phyloP scores from a whole-genome alignment of 2,797 vertebrate species.

The Pterois miles region DNA sequence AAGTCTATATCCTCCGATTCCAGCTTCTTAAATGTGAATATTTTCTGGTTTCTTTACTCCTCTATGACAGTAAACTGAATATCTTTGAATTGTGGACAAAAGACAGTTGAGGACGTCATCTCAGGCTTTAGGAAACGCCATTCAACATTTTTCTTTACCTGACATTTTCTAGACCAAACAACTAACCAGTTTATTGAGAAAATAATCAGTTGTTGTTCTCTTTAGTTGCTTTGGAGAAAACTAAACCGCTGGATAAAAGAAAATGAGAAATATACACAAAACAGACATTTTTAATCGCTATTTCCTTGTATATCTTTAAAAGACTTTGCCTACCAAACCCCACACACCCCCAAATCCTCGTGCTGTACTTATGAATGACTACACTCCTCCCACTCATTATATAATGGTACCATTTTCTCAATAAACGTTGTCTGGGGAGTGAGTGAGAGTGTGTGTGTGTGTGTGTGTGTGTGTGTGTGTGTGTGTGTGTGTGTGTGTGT shows the following conservation, averaged over 20 bases:
- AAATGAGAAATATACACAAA: not conserved
- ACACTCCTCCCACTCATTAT: constrained; percentile 59
- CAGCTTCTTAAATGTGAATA: too few species aligned
- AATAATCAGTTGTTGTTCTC: too few species aligned
- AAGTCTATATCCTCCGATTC: too few species aligned
- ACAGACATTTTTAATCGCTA: not conserved
- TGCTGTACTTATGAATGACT: constrained; percentile 60
- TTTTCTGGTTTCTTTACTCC: too few species aligned
- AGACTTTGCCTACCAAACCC: not conserved
- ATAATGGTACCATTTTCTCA: constrained; percentile 62
- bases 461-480: not conserved
- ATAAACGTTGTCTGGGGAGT: constrained; percentile 46
- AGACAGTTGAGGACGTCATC: too few species aligned
- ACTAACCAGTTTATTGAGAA: too few species aligned
- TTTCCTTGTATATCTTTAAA: not conserved
- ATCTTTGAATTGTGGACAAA: too few species aligned
- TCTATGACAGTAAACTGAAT: too few species aligned
- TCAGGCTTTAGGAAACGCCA: too few species aligned
- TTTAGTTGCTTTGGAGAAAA: too few species aligned
- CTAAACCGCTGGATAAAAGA: not conserved
- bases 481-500: not conserved
- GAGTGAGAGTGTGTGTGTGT: constrained; percentile 20
- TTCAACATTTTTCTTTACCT: too few species aligned
- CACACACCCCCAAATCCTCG: constrained; percentile 19
- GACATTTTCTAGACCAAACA: too few species aligned